A percentile compares a stretch with the other conserved stretches of the same genome.
Evolutionary conservation across 2,113 vertebrate genomes (phyloP).

Genomic region (Lepisosteus osseus): DNA sequence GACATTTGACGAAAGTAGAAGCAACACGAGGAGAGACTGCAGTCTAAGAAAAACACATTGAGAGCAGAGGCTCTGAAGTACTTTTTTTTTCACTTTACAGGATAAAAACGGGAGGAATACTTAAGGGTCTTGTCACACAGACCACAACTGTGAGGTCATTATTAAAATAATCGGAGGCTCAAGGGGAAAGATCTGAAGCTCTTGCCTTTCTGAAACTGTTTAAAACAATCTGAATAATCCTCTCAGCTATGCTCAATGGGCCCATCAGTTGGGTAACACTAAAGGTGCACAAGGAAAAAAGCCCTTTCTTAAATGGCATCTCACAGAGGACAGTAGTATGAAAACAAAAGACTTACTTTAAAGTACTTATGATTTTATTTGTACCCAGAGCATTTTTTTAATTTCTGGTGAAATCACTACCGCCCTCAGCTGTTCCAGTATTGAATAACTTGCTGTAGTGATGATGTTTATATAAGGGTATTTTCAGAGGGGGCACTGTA

Average conservation of each 20-base stretch:
- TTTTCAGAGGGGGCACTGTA: constrained; percentile 32
- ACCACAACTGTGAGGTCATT: background rate
- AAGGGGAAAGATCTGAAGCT: no score
- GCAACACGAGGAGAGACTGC: constrained; percentile 4
- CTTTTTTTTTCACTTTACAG: background rate
- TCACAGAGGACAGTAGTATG: no score
- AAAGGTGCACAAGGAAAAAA: no score
- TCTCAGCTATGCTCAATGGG: no score
- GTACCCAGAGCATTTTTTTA: no score
- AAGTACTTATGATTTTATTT: no score
- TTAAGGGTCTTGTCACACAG: background rate
- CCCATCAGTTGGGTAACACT: no score
- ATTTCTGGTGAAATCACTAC: background rate
- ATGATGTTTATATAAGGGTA: constrained; percentile 55
- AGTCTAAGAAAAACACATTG: constrained; percentile 1
- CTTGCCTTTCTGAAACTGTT: no score
- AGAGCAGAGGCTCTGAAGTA: constrained; percentile 3
- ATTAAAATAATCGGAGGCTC: no score
- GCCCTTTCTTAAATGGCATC: no score
- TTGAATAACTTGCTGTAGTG: constrained; percentile 46
- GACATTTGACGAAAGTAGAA: background rate
- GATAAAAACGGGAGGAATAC: background rate
- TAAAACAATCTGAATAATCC: no score
- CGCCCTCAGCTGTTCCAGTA: constrained; percentile 33
- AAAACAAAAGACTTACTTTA: no score